Percentiles rank a stretch among this genome's conserved stretches.
Evolutionary conservation across 2,113 vertebrate species (phyloP).

Genomic region (Crypturellus undulatus): DNA sequence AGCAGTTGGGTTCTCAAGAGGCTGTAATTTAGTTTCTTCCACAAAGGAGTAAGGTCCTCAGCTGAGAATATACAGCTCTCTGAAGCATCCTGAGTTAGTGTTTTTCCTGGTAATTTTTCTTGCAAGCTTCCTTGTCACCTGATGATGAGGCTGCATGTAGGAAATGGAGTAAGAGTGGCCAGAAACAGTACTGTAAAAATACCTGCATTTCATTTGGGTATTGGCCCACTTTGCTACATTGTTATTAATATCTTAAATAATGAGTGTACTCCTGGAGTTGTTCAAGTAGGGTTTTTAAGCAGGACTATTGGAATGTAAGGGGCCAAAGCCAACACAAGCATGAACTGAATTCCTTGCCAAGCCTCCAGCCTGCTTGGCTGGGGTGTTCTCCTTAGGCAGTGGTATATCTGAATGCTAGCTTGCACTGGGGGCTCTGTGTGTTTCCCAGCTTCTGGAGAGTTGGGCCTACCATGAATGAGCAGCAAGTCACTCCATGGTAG

Average conservation of each 20-base stretch:
- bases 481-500: rapidly evolving
- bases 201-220: not conserved
- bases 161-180: not conserved
- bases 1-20: not conserved
- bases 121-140: not conserved
- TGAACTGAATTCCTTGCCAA: not conserved
- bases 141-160: too few species aligned
- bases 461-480: not conserved
- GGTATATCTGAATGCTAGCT: not conserved
- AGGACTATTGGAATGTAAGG: not conserved
- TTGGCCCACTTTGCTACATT: not conserved
- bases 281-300: not conserved
- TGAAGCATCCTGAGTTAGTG: not conserved
- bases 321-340: not conserved
- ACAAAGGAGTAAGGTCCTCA: not conserved
- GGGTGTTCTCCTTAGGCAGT: not conserved
- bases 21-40: not conserved
- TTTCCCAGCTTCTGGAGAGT: not conserved
- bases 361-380: not conserved
- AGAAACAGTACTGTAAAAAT: not conserved
- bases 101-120: not conserved
- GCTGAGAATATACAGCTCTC: not conserved
- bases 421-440: not conserved
- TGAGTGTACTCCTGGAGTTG: not conserved
- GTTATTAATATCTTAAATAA: not conserved